These are phyloP conservation scores for Clarias gariepinus DNA, from an alignment of 2,113 vertebrate genomes.

Conservation along the genomic window DNA sequence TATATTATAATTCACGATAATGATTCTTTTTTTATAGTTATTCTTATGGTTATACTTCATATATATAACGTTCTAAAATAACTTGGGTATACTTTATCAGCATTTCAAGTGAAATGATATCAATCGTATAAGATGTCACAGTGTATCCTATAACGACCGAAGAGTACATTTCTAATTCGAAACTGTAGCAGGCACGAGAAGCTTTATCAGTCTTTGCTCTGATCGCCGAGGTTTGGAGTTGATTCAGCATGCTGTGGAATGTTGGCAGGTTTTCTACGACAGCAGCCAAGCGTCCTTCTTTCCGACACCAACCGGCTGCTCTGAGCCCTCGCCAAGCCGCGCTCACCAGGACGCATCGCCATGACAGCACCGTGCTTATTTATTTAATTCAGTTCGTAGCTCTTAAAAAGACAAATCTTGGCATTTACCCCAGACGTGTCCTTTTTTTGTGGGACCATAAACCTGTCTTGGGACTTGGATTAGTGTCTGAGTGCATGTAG, in stretches of 20 bases:
- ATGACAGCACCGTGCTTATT: conserved; percentile 44
- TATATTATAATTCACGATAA: too few relatives aligned
- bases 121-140: background rate
- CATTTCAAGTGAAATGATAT: background rate
- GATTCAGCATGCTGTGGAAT: conserved; percentile 62
- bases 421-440: background rate
- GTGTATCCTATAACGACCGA: background rate
- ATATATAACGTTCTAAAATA: background rate
- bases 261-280: conserved; percentile 63
- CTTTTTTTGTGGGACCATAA: background rate
- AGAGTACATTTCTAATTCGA: background rate
- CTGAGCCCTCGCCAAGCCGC: conserved; percentile 1
- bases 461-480: background rate
- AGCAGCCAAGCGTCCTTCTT: conserved; percentile 59
- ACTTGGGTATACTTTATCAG: background rate
- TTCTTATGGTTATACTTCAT: background rate
- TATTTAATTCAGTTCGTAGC: background rate
- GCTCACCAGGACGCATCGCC: conserved; percentile 30
- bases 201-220: conserved; percentile 38
- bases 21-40: background rate
- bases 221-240: conserved; percentile 41
- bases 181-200: background rate
- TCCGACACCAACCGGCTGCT: conserved; percentile 55
- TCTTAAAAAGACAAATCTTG: background rate
- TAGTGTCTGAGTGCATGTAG: background rate